Evolutionary conservation across 1,140 invertebrate genomes (phyloP).

Genomic region (Aleiodes sp.): DNA sequence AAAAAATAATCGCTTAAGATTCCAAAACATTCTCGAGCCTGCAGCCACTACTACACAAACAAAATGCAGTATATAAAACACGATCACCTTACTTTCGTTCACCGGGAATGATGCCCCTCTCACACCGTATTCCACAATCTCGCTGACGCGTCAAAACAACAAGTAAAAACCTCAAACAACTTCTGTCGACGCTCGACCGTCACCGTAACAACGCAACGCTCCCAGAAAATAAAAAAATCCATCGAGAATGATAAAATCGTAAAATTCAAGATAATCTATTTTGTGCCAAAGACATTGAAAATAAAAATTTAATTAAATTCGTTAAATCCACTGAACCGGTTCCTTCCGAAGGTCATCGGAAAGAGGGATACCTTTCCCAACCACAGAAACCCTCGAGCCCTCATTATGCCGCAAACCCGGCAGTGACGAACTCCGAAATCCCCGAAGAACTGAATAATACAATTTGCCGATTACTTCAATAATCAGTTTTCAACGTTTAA

Average conservation of each 20-base stretch:
- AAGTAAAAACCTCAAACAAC: not conserved
- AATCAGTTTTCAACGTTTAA: not conserved
- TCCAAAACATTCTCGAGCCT: too few species aligned
- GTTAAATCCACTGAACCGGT: not conserved
- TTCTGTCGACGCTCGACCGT: constrained; percentile 26
- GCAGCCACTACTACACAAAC: not conserved
- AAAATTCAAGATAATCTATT: too few species aligned
- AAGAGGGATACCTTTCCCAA: not conserved
- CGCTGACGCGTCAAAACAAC: constrained; percentile 51
- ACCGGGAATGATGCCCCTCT: constrained; percentile 29
- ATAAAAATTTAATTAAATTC: not conserved
- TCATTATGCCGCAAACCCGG: not conserved
- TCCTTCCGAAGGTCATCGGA: not conserved
- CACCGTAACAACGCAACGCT: not conserved
- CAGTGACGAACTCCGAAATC: not conserved
- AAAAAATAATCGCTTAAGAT: constrained; percentile 5
- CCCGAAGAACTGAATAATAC: too few species aligned
- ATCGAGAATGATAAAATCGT: too few species aligned
- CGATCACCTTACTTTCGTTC: constrained; percentile 7
- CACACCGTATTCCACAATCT: constrained; percentile 43
- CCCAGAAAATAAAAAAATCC: too few species aligned
- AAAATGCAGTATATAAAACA: not conserved
- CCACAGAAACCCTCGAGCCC: not conserved
- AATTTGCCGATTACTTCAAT: not conserved
- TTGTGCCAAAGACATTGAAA: not conserved